These are phyloP conservation scores for Peromyscus melanophrys DNA, from an alignment of 2,797 vertebrate genomes.

Conservation along the genomic window DNA sequence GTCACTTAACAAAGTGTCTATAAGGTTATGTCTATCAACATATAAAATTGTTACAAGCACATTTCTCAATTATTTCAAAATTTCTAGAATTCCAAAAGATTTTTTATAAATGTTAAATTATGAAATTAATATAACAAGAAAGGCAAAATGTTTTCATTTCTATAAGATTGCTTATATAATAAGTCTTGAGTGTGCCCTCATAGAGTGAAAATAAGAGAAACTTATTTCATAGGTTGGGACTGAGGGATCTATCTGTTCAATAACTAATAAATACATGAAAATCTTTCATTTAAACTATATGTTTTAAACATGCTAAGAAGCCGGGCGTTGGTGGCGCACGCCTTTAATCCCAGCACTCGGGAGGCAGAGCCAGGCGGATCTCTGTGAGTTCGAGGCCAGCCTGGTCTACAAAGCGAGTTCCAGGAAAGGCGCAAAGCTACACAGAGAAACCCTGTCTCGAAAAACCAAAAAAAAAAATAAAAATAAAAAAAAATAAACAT, in stretches of 20 bases:
- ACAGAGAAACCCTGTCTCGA: too few species aligned
- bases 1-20: neutral
- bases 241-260: neutral
- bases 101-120: neutral
- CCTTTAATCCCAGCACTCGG: too few species aligned
- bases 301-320: neutral
- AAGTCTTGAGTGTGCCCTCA: neutral
- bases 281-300: neutral
- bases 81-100: neutral
- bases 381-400: too few species aligned
- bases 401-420: too few species aligned
- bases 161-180: neutral
- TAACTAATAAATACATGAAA: neutral
- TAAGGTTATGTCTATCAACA: neutral
- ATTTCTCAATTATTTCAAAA: slow-evolving; percentile 18
- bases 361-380: too few species aligned
- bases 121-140: neutral
- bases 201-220: neutral
- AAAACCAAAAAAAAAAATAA: too few species aligned
- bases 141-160: neutral
- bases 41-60: neutral
- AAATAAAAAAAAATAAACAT: too few species aligned
- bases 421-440: too few species aligned
- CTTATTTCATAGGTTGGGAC: neutral
- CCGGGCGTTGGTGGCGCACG: too few species aligned